A percentile compares a stretch with the other conserved stretches of the same genome.
These are phyloP conservation scores for Poecile atricapillus DNA, from an alignment of 2,113 vertebrate species.

Conservation along the genomic window DNA sequence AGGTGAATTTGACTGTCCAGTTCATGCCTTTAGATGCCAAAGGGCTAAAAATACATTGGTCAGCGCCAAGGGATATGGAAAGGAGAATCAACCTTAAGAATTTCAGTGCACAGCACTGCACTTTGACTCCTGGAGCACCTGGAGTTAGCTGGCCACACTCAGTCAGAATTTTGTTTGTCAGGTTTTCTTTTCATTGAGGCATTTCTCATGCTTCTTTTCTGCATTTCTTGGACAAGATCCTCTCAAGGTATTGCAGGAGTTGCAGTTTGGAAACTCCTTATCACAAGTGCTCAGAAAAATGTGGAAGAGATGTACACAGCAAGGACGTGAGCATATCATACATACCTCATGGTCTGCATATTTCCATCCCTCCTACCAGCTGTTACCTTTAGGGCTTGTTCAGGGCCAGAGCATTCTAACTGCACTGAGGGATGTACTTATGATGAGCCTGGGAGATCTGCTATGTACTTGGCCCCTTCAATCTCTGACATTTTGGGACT, in stretches of 20 bases:
- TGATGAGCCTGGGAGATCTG: background rate
- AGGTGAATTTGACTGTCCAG: background rate
- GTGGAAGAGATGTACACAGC: background rate
- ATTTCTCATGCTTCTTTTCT: background rate
- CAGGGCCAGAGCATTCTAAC: background rate
- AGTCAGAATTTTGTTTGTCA: background rate
- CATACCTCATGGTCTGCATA: background rate
- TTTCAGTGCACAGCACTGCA: background rate
- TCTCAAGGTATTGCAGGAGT: background rate
- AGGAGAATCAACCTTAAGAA: background rate
- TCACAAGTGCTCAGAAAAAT: background rate
- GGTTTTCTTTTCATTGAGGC: background rate
- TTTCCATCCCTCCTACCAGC: background rate
- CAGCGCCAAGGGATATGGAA: background rate
- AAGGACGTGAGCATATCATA: background rate
- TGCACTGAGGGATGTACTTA: background rate
- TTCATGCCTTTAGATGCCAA: background rate
- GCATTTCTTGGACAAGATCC: background rate
- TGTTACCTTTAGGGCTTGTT: background rate
- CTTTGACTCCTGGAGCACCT: accelerated
- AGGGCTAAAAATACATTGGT: background rate
- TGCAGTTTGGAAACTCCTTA: background rate
- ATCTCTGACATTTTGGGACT: background rate
- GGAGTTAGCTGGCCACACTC: background rate
- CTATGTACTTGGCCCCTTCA: background rate